Percentiles rank a stretch among this genome's conserved stretches.
phyloP scores from a whole-genome alignment of 2,113 vertebrate species.

The Thamnaconus septentrionalis region DNA sequence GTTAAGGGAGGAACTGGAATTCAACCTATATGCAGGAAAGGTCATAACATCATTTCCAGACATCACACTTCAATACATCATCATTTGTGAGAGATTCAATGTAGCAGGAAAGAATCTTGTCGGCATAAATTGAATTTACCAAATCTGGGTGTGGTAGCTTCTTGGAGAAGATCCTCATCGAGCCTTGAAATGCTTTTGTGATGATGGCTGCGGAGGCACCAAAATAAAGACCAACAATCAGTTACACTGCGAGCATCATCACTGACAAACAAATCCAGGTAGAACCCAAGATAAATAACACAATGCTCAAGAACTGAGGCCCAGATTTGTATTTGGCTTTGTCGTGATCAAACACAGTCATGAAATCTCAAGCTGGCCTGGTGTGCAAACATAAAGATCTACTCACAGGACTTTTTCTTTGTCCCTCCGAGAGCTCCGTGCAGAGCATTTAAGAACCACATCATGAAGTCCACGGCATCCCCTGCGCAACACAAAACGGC shows the following conservation, averaged over 20 bases:
- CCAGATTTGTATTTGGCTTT: no score
- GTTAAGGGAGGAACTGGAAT: no score
- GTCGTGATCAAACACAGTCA: no score
- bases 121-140: conserved; percentile 68
- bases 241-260: no score
- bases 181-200: conserved; percentile 94
- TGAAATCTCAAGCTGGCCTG: not conserved
- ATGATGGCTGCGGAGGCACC: conserved; percentile 80
- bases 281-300: no score
- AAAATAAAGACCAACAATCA: not conserved
- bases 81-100: no score
- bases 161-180: conserved; percentile 97
- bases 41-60: no score
- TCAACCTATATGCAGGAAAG: no score
- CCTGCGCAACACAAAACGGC: conserved; percentile 71
- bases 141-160: conserved; percentile 94
- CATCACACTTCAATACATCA: no score
- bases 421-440: conserved; percentile 92
- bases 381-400: not conserved
- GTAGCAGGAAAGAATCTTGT: not conserved
- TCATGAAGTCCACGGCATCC: conserved; percentile 94
- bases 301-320: no score
- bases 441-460: conserved; percentile 95
- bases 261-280: no score
- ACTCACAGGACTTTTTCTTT: conserved; percentile 93